Evolutionary conservation across 2,797 vertebrate genomes (phyloP).

Genomic region (Hyperoplus lanceolatus): DNA sequence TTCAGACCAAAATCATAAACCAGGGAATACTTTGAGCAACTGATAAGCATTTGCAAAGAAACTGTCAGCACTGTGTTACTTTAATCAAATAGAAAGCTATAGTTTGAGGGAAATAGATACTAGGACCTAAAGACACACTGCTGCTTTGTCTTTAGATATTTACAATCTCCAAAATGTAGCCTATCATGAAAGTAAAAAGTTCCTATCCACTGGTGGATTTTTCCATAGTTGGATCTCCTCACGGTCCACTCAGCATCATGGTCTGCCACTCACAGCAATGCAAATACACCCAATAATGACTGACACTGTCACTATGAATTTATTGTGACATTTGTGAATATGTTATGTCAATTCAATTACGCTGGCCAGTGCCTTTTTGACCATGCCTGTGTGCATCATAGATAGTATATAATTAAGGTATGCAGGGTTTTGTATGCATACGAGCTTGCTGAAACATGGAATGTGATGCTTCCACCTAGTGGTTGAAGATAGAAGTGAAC

Average conservation of each 20-base stretch:
- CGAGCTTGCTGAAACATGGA: not conserved
- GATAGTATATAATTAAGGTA: too few species aligned
- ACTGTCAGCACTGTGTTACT: too few species aligned
- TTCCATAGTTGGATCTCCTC: not conserved
- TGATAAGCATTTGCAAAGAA: not conserved
- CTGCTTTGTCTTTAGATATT: not conserved
- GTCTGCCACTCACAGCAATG: not conserved
- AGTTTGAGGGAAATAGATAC: not conserved
- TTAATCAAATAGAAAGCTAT: not conserved
- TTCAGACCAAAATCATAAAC: slow-evolving; percentile 1
- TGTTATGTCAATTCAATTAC: not conserved
- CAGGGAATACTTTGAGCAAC: not conserved
- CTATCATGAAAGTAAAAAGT: not conserved
- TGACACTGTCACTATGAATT: not conserved
- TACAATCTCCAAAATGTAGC: not conserved
- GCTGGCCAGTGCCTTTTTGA: not conserved
- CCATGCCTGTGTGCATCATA: not conserved
- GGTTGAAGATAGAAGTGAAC: not conserved
- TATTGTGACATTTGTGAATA: not conserved
- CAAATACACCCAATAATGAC: slow-evolving; percentile 2
- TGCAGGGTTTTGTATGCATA: too few species aligned
- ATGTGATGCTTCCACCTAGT: slow-evolving; percentile 11
- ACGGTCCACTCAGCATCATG: not conserved
- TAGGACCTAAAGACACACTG: not conserved
- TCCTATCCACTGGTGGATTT: not conserved